Percentiles rank a stretch among this genome's conserved stretches.
Evolutionary conservation across 2,113 vertebrate species (phyloP).

Genomic region (Psittacara wagleri): DNA sequence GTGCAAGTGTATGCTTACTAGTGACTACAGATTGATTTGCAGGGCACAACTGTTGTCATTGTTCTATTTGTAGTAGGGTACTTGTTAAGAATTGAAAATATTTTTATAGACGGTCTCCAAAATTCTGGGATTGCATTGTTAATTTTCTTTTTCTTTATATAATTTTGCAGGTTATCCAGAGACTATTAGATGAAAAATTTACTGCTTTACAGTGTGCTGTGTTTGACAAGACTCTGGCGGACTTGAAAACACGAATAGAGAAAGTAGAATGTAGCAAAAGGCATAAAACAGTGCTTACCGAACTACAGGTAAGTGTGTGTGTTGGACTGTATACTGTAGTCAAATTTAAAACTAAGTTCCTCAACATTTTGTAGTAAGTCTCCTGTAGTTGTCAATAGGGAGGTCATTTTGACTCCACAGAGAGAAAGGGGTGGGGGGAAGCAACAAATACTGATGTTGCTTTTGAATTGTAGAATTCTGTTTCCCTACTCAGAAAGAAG

Average conservation of each 20-base stretch:
- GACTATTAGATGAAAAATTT: conserved; percentile 88
- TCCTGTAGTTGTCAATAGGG: background rate
- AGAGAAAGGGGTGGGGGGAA: accelerated
- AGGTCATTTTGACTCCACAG: background rate
- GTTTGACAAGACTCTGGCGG: conserved; percentile 88
- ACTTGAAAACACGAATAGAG: conserved; percentile 90
- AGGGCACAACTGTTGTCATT: background rate
- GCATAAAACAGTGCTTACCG: conserved; percentile 87
- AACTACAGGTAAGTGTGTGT: conserved; percentile 83
- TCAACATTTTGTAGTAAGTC: background rate
- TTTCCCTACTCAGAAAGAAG: background rate
- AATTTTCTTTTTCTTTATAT: background rate
- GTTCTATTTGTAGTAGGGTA: background rate
- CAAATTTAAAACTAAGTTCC: background rate
- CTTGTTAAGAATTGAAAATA: background rate
- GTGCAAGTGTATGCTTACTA: background rate
- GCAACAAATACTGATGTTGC: background rate
- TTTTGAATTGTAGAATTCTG: background rate
- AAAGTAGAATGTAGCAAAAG: conserved; percentile 90
- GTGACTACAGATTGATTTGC: background rate
- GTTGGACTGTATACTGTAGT: background rate
- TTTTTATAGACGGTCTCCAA: background rate
- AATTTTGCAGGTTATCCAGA: conserved; percentile 85
- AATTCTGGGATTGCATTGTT: background rate
- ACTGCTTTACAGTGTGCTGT: conserved; percentile 81